Base-by-base conservation (phyloP, 1,140 invertebrate genomes). In the Diuraphis noxia region DNA sequence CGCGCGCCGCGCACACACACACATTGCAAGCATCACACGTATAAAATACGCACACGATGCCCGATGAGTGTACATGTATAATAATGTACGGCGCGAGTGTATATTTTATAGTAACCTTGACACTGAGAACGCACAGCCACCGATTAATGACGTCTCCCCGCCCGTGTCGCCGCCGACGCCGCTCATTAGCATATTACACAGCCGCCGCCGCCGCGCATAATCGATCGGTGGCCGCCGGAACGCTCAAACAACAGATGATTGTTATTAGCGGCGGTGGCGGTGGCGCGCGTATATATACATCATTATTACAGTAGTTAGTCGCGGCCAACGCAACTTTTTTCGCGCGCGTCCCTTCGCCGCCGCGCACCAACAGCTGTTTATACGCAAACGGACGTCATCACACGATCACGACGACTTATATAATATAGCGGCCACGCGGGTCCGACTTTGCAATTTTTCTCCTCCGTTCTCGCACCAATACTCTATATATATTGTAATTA, bases 51-150 rank as follows among this genome's bases (percentile, higher is more conserved):
- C 36, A 1, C 36, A 1, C 36, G 77, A 36, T 23, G 36, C 36
- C 34, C 34, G 77, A 46, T 46, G 43, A 79, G 9, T 38, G 8
- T 79, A 38, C n/a, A 23, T 23, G 77, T 79, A 38, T 81, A 38
- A 81, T 81, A 81, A 81, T 43, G 41, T 41, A 17, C 40, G 13
- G 40, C 38, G 40, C 40, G 81, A 40, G 40, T 13, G 41, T 85
- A 23, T 43, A 82, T 41, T 46, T n/a, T 36, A 41, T 90, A 90
- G 88, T 90, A 90, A 90, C 88, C 88, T 90, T 90, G 88, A 90
- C 88, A 90, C 88, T 90, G 88, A 90, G 63, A 90, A 77, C 72
- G 56, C 56, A 63, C 86, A 36, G 49, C 86, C 49, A 81, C 52
- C 63, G 88, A 90, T 90, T 90, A 90, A 90, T 90, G 88, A 90